phyloP scores from a whole-genome alignment of 2,113 vertebrate genomes.

The Crotalus horridus region DNA sequence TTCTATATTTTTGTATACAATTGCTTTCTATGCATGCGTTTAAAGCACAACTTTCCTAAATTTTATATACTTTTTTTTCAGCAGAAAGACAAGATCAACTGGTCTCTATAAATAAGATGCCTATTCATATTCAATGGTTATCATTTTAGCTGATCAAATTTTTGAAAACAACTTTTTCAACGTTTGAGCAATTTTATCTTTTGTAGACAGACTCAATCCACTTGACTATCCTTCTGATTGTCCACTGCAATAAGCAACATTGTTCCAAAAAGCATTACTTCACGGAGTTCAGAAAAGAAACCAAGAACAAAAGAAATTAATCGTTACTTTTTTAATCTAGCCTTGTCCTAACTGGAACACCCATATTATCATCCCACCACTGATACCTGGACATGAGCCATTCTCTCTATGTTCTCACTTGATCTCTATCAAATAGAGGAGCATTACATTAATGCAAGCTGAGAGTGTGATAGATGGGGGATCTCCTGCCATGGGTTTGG shows the following conservation, averaged over 20 bases:
- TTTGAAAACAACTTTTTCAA: neutral
- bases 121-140: neutral
- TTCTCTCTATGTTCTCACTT: neutral
- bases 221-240: neutral
- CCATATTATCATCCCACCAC: neutral
- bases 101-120: neutral
- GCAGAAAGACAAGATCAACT: neutral
- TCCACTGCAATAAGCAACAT: neutral
- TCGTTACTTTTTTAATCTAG: neutral
- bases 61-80: neutral
- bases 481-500: neutral
- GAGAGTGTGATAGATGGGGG: neutral
- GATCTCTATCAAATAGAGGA: neutral
- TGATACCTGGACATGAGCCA: neutral
- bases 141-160: neutral
- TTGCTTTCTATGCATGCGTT: neutral
- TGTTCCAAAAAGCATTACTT: neutral
- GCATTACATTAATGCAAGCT: neutral
- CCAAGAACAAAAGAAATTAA: slow-evolving; percentile 11
- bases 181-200: slow-evolving; percentile 40
- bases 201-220: slow-evolving; percentile 48
- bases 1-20: neutral
- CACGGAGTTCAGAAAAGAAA: slow-evolving; percentile 9
- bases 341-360: neutral
- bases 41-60: neutral